Evolutionary conservation across 2,113 vertebrate genomes (phyloP).

Genomic region (Alligator sinensis): DNA sequence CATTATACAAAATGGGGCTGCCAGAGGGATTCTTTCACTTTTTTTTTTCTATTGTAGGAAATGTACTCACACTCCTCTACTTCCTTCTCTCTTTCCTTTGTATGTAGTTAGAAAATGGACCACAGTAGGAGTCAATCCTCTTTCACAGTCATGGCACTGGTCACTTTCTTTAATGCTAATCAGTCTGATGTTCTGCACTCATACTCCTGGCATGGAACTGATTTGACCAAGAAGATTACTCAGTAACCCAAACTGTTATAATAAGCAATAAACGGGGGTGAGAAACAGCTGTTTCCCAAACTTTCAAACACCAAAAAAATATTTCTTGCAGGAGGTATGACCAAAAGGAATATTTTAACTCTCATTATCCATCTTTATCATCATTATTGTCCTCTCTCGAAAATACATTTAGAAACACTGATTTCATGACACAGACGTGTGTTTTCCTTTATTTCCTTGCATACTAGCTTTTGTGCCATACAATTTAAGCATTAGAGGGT

Average conservation of each 20-base stretch:
- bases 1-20: conserved; percentile 57
- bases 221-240: conserved; percentile 44
- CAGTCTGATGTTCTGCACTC: conserved; percentile 32
- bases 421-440: neutral
- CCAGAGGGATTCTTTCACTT: conserved; percentile 29
- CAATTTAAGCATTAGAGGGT: conserved; percentile 21
- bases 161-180: conserved; percentile 2
- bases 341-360: neutral
- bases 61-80: neutral
- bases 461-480: conserved; percentile 17
- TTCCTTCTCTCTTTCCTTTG: conserved; percentile 36
- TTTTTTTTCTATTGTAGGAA: neutral
- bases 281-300: conserved; percentile 39
- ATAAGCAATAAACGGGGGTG: conserved; percentile 27
- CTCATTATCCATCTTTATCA: neutral
- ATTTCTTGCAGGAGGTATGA: neutral
- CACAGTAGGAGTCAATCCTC: conserved; percentile 4
- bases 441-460: neutral
- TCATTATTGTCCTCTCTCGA: neutral
- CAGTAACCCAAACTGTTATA: conserved; percentile 9
- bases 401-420: conserved; percentile 32
- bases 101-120: conserved; percentile 52
- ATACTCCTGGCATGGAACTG: conserved; percentile 41
- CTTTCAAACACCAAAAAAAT: neutral
- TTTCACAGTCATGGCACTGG: neutral